Evolutionary conservation across 2,888 invertebrate genomes (phyloP), one percentile per base, ranked within the genome.

Genomic region (Himalopsyche japonica): DNA sequence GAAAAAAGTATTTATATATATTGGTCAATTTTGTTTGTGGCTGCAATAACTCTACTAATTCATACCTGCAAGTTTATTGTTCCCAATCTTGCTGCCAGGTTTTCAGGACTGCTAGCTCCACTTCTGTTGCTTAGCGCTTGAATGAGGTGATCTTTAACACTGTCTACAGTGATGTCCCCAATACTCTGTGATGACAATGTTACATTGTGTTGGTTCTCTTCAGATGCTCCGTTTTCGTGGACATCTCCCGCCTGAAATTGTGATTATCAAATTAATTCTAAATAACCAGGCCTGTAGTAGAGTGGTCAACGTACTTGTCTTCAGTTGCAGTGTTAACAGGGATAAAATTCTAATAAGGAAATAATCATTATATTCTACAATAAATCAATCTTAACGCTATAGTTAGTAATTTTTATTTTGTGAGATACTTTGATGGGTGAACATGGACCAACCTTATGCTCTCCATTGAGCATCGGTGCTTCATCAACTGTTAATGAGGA

Each of bases 121-220:
- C 90, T 90, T 87, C 89, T 89, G 84, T 89, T 89, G 49, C 89
- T 90, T 15, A 86, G 86, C 12, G 86, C 87, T 24, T 90, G 89
- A 87, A 87, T 88, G 64, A 96, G 93, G 92, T 98, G 98, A 91
- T 98, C 98, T 87, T 97, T 95, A 80, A 98, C 97, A 43, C 98
- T 98, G 93, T 98, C 98, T 87, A 98, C 96, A 4, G 98, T 98
- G 89, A 98, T 98, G 91, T 98, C 98, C 20, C 96, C 97, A 86
- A 95, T 93, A 89, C 85, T 90, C 89, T 86, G 89, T 88, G 90
- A 94, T 89, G 89, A 94, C 86, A 89, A 94, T 89, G 92, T 95
- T 87, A 92, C 91, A 89, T 92, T 92, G 88, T 92, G 92, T 76
- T 81, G 81, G 7, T 79, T 87, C 18, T 89, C 90, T 7, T 91